Conservation (phyloP, 2,797 vertebrate genomes). For the Crypturellus tataupa region DNA sequence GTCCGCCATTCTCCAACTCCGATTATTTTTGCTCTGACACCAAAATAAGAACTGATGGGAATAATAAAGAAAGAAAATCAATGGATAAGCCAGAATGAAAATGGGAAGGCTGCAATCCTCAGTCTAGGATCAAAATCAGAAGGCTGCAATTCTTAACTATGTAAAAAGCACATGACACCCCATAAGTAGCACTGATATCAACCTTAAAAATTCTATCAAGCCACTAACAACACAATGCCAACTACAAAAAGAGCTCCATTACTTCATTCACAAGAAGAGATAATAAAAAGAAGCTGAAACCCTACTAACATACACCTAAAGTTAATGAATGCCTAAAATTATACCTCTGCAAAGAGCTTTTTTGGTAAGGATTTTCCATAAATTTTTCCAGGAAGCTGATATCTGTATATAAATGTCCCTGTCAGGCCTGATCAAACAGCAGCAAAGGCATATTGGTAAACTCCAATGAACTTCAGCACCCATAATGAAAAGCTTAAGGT, state of each 20-base stretch:
- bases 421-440: neutral
- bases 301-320: neutral
- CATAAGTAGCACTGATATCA: neutral
- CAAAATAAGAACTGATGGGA: neutral
- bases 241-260: neutral
- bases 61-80: neutral
- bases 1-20: neutral
- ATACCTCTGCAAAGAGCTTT: neutral
- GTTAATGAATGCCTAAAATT: neutral
- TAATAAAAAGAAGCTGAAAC: neutral
- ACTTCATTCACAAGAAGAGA: neutral
- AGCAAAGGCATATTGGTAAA: neutral
- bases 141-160: neutral
- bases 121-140: neutral
- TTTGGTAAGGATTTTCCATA: neutral
- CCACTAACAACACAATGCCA: neutral
- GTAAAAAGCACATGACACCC: neutral
- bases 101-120: neutral
- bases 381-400: neutral
- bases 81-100: neutral
- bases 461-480: neutral
- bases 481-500: neutral
- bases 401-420: neutral
- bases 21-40: neutral
- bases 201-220: neutral